Evolutionary conservation across 2,113 vertebrate species (phyloP).

Genomic region (Neotragus pygmaeus): DNA sequence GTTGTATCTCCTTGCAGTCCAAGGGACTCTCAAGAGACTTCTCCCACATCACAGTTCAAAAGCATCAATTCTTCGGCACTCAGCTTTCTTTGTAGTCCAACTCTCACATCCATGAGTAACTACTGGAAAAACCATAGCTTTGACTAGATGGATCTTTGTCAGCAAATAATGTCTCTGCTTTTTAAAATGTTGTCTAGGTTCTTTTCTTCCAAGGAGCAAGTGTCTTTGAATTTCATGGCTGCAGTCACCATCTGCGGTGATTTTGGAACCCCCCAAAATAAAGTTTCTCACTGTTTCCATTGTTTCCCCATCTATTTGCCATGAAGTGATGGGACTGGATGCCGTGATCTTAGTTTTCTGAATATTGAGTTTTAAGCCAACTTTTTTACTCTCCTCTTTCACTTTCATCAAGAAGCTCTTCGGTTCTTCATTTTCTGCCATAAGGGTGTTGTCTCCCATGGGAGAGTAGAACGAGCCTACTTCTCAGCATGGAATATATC

Average conservation of each 20-base stretch:
- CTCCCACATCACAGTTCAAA: neutral
- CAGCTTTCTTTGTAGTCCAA: neutral
- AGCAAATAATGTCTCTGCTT: neutral
- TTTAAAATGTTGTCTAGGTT: neutral
- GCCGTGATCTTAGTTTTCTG: neutral
- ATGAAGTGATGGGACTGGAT: neutral
- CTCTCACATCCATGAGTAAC: neutral
- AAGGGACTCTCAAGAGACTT: neutral
- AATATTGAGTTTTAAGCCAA: neutral
- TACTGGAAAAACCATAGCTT: neutral
- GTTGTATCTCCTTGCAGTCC: neutral
- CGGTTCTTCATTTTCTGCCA: neutral
- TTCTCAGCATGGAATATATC: neutral
- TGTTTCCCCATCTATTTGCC: neutral
- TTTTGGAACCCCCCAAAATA: neutral
- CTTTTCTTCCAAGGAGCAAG: neutral
- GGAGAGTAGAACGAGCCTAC: neutral
- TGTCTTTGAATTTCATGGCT: neutral
- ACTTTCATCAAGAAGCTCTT: neutral
- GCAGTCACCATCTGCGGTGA: neutral
- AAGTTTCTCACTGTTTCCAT: neutral
- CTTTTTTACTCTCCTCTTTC: neutral
- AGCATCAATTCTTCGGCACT: neutral
- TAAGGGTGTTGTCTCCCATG: neutral
- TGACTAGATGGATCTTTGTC: neutral